Evolutionary conservation across 2,113 vertebrate species (phyloP), one percentile per base, ranked within the genome.

Genomic region (Oreotrochilus melanogaster): DNA sequence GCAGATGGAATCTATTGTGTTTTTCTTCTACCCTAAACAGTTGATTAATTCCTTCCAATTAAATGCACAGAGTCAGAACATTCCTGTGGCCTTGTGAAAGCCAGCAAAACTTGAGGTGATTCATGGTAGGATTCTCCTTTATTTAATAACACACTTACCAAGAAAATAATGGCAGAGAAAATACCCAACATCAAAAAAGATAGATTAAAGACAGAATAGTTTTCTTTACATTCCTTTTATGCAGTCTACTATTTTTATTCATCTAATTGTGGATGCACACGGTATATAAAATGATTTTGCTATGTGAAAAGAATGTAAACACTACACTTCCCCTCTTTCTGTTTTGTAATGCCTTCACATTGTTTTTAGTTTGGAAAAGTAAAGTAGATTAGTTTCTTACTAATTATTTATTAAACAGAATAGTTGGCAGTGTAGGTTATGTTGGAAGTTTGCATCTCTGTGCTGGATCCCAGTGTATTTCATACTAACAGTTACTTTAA

Each of bases 381-480:
- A 33, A 64, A 84, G 31, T 54, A 75, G 74, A 85, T 85, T 91
- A 89, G 48, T 93, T 43, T 64, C 61, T 91, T 82, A n/a, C 24
- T 93, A 88, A 75, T 94, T 88, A 93, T 93, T 95, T 93, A 64
- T 93, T 88, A 74, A 96, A 67, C 33, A 75, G 37, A 62, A 67
- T 31, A 54, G 13, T 74, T 91, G 65, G 15, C 89, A 81, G 11
- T 18, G 31, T 70, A 42, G 81, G 48, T 78, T 81, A 74, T 67
- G 87, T 84, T 84, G 51, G 51, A 87, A 76, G 28, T 62, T 58
- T 89, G 11, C 30, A 54, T 60, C 7, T 10, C 37, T 58, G 10
- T 85, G 25, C 33, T 95, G 69, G 17, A 24, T 91, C 51, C 50
- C 64, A 45, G 42, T 25, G 8, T 67, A 33, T 51, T 19, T 89